Percentiles rank a stretch among this genome's conserved stretches.
phyloP scores from a whole-genome alignment of 1,140 invertebrate species.

The Brachionus rotundiformis region DNA sequence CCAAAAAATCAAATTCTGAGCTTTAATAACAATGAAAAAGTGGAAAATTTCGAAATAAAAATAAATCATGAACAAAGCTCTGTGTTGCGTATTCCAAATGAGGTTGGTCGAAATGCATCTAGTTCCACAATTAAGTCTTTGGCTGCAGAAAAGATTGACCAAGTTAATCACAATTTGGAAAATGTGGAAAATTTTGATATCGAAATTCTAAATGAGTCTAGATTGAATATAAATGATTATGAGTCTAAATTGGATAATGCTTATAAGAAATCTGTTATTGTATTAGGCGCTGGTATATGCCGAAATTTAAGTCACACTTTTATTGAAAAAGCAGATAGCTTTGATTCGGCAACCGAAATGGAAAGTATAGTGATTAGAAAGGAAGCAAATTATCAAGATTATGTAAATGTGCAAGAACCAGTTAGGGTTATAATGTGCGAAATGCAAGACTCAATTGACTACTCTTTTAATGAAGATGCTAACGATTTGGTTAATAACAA shows the following conservation, averaged over 20 bases:
- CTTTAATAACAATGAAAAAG: not conserved
- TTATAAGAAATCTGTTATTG: not conserved
- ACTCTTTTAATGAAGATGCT: not conserved
- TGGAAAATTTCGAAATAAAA: not conserved
- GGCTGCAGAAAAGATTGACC: not conserved
- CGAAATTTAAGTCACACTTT: not conserved
- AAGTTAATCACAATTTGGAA: not conserved
- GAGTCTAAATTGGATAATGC: not conserved
- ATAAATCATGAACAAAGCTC: not conserved
- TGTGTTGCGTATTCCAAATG: not conserved
- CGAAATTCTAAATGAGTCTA: not conserved
- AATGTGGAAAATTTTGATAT: not conserved
- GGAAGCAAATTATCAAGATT: not conserved
- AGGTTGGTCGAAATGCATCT: not conserved
- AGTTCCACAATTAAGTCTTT: not conserved
- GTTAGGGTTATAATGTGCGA: constrained; percentile 14
- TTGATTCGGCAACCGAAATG: not conserved
- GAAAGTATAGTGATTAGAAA: not conserved
- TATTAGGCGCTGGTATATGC: not conserved
- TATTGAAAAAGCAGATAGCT: constrained; percentile 23
- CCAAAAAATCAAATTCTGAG: not conserved
- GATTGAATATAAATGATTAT: not conserved
- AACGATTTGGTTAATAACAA: not conserved
- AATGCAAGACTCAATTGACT: constrained; percentile 23
- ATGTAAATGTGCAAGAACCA: not conserved